These are phyloP conservation scores for Parelbella ahira DNA, from an alignment of 2,888 invertebrate species.

Conservation along the genomic window DNA sequence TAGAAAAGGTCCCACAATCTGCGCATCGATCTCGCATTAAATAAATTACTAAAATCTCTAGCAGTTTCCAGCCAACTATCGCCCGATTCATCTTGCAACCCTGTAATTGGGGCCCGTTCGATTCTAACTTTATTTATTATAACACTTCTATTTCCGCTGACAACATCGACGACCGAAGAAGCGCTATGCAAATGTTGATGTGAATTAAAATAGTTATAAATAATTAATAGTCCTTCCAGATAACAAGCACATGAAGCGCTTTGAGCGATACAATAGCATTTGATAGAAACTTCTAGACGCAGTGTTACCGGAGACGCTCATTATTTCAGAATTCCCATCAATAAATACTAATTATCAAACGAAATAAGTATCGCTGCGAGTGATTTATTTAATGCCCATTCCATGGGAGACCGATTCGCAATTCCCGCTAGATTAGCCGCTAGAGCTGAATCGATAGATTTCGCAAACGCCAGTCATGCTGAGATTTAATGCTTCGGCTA, in stretches of 20 bases:
- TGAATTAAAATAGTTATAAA: constrained; percentile 17
- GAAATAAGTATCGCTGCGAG: constrained; percentile 38
- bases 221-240: constrained; percentile 5
- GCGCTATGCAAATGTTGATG: constrained; percentile 30
- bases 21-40: constrained; percentile 37
- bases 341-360: constrained; percentile 41
- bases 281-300: no score
- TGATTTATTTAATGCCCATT: constrained; percentile 34
- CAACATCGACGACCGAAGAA: constrained; percentile 35
- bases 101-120: constrained; percentile 43
- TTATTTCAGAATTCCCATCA: neutral
- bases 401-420: constrained; percentile 50
- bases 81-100: constrained; percentile 36
- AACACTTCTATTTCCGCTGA: constrained; percentile 45
- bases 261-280: no score
- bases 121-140: constrained; percentile 47
- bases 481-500: constrained; percentile 60
- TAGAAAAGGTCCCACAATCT: constrained; percentile 28
- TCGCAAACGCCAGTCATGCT: constrained; percentile 49
- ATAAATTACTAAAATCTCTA: constrained; percentile 37
- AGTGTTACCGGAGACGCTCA: no score
- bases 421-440: constrained; percentile 49
- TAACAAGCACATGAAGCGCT: no score
- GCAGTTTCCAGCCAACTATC: constrained; percentile 34
- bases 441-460: constrained; percentile 45